These are phyloP conservation scores for Drosophila neonasuta DNA, from an alignment of 2,888 invertebrate genomes.

Conservation along the genomic window DNA sequence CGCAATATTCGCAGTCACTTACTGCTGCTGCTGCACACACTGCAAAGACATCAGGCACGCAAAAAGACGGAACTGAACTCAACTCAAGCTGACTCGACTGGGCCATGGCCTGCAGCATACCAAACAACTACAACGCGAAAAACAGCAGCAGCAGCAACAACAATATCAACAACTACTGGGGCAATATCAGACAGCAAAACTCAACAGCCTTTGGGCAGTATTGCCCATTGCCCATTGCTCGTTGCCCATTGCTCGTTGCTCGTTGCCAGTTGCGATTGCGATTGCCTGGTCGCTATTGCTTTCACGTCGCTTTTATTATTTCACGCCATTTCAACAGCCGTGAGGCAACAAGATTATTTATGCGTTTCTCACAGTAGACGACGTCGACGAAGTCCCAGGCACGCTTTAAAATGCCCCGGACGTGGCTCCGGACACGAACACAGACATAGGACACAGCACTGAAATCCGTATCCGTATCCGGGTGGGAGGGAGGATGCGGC, in stretches of 20 bases:
- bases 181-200: conserved; percentile 35
- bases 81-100: conserved; percentile 23
- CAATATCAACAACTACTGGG: conserved; percentile 20
- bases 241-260: conserved; percentile 13
- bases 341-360: conserved; percentile 77
- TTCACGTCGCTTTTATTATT: conserved; percentile 76
- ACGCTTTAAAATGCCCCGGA: conserved; percentile 62
- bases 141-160: conserved; percentile 25
- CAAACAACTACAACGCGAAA: conserved; percentile 39
- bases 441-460: conserved; percentile 20
- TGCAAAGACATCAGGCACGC: conserved; percentile 51
- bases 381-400: conserved; percentile 38
- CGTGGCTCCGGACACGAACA: conserved; percentile 14
- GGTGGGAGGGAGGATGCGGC: background rate
- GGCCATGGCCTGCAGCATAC: conserved; percentile 52
- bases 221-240: conserved; percentile 13
- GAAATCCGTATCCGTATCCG: conserved; percentile 24
- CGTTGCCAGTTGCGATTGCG: conserved; percentile 45
- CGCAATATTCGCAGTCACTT: conserved; percentile 52
- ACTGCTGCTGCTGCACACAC: conserved; percentile 41
- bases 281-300: conserved; percentile 66
- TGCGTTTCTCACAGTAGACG: conserved; percentile 60
- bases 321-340: conserved; percentile 78
- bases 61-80: conserved; percentile 39
- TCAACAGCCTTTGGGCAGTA: conserved; percentile 52